phyloP scores from a whole-genome alignment of 2,888 invertebrate genomes.

The Caenorhabditis auriculariae region DNA sequence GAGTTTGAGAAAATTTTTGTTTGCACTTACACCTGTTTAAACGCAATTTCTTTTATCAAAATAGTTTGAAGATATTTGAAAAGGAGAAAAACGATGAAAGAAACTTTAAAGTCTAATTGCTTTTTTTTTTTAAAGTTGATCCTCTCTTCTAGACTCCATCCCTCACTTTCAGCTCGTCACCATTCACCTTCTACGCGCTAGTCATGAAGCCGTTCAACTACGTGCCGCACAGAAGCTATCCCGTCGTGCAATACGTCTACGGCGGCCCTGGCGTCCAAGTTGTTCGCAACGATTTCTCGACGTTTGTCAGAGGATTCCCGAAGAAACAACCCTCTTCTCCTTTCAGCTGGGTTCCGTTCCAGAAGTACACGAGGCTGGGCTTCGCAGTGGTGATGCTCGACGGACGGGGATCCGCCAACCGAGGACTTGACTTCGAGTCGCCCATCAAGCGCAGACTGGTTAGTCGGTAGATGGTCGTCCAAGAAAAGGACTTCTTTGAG shows the following conservation, averaged over 20 bases:
- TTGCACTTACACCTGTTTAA: no score
- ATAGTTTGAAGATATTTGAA: background rate
- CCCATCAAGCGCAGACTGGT: conserved; percentile 82
- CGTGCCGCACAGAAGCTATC: conserved; percentile 64
- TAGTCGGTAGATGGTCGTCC: background rate
- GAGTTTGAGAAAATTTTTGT: no score
- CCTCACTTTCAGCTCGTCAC: no score
- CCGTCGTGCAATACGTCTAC: conserved; percentile 92
- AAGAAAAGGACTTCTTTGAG: conserved; percentile 58
- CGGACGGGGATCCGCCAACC: conserved; percentile 88
- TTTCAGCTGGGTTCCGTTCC: conserved; percentile 70
- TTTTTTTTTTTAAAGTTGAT: no score
- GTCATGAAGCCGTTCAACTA: conserved; percentile 28
- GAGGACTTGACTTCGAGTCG: conserved; percentile 88
- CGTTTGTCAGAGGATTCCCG: conserved; percentile 26
- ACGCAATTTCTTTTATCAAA: background rate
- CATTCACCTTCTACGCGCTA: conserved; percentile 28
- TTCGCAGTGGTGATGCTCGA: conserved; percentile 94
- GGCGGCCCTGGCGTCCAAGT: conserved; percentile 98
- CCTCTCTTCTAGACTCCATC: no score
- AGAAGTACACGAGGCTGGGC: conserved; percentile 90
- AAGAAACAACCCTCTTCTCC: background rate
- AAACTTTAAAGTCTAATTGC: no score
- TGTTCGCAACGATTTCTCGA: conserved; percentile 76
- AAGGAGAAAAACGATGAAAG: no score